These are phyloP conservation scores for Eubucco bourcierii DNA, from an alignment of 2,113 vertebrate genomes.

Conservation along the genomic window DNA sequence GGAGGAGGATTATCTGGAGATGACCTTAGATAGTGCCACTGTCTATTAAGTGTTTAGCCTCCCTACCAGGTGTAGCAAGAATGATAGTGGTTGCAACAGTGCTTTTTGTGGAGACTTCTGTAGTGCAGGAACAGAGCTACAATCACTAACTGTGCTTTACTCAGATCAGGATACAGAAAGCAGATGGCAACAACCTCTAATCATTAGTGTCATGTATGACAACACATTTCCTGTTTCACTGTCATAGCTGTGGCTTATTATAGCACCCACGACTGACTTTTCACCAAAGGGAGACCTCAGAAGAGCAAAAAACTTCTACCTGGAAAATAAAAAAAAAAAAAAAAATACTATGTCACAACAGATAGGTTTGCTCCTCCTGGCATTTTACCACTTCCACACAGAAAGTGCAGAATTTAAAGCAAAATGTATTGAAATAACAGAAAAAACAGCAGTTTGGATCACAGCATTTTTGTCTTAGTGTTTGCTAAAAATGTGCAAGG, in stretches of 20 bases:
- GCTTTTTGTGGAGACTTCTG: background rate
- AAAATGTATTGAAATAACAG: background rate
- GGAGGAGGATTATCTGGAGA: background rate
- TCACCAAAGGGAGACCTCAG: background rate
- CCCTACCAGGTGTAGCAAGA: background rate
- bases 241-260: background rate
- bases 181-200: background rate
- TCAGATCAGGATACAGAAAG: background rate
- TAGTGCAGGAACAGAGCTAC: background rate
- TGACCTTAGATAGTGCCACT: background rate
- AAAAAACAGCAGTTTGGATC: background rate
- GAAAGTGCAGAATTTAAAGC: background rate
- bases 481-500: background rate
- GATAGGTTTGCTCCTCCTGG: background rate
- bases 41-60: background rate
- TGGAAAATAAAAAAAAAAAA: fast-evolving
- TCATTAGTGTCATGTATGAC: background rate
- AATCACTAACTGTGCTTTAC: background rate
- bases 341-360: background rate
- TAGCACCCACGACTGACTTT: background rate
- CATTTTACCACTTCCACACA: background rate
- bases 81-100: background rate
- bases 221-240: background rate
- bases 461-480: background rate
- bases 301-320: background rate